These are phyloP conservation scores for Calameuta filiformis DNA, from an alignment of 2,888 invertebrate species.

Conservation along the genomic window DNA sequence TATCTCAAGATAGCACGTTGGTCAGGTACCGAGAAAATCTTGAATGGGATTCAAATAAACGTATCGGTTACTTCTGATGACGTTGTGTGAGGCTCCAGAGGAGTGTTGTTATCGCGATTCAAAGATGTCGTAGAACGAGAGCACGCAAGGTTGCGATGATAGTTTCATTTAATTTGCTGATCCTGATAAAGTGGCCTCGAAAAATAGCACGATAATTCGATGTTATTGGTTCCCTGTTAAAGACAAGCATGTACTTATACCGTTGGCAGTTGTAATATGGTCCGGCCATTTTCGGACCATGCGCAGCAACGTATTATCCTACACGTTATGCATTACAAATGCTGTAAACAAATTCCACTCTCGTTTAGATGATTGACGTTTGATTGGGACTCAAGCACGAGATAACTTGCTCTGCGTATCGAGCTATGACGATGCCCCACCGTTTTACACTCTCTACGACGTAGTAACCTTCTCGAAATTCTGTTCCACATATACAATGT, in stretches of 20 bases:
- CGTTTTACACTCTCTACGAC: slow-evolving; percentile 2
- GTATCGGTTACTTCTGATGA: background rate
- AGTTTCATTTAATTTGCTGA: background rate
- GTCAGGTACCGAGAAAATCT: background rate
- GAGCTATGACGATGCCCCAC: background rate
- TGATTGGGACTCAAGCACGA: slow-evolving; percentile 27
- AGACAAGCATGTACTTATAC: slow-evolving; percentile 19
- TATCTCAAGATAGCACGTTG: background rate
- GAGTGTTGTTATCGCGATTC: background rate
- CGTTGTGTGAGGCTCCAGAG: background rate
- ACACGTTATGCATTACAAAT: slow-evolving; percentile 25
- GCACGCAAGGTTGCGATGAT: background rate
- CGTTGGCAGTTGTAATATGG: background rate
- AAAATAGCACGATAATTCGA: slow-evolving; percentile 40
- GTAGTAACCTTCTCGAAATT: slow-evolving; percentile 15
- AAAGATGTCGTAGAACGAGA: background rate
- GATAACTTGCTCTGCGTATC: slow-evolving; percentile 1
- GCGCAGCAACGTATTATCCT: slow-evolving; percentile 24
- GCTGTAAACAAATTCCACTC: slow-evolving; percentile 47
- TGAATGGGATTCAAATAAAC: background rate
- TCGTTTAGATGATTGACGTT: slow-evolving; percentile 43
- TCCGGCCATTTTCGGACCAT: slow-evolving; percentile 37
- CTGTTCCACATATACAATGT: background rate
- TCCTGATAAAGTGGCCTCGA: slow-evolving; percentile 16
- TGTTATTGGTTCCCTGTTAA: slow-evolving; percentile 40